Conservation (phyloP, 2,797 vertebrate genomes). For the Acanthurus tractus region DNA sequence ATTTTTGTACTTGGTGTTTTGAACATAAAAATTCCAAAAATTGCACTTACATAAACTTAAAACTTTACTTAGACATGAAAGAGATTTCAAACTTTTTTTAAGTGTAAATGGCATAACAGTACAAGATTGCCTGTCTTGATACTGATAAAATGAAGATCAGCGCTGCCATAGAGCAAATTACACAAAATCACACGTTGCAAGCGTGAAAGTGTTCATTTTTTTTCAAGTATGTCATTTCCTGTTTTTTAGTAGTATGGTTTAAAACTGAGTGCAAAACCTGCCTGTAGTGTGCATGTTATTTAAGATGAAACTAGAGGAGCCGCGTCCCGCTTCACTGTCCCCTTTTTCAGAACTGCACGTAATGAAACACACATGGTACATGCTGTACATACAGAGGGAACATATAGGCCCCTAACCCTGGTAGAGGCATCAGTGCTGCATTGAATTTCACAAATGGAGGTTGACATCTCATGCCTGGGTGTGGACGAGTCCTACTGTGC, state of each 20-base stretch:
- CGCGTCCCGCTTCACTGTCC: background rate
- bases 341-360: constrained; percentile 8
- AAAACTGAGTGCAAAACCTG: constrained; percentile 16
- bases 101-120: background rate
- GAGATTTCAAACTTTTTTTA: background rate
- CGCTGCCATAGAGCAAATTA: background rate
- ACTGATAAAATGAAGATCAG: background rate
- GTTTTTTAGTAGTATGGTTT: constrained; percentile 5
- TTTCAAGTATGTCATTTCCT: too few relatives aligned
- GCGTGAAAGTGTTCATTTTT: background rate
- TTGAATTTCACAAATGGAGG: constrained; percentile 52
- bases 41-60: background rate
- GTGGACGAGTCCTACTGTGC: constrained; percentile 59
- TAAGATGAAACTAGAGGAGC: constrained; percentile 47
- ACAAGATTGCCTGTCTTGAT: background rate
- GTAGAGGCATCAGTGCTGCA: constrained; percentile 25
- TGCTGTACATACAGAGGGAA: constrained; percentile 34
- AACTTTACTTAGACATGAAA: background rate
- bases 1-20: too few relatives aligned
- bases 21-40: background rate
- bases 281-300: constrained; percentile 8
- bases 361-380: constrained; percentile 41
- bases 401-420: constrained; percentile 7
- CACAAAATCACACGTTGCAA: background rate
- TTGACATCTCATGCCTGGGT: constrained; percentile 17